Conservation (phyloP, 2,113 vertebrate species). For the Athene noctua region DNA sequence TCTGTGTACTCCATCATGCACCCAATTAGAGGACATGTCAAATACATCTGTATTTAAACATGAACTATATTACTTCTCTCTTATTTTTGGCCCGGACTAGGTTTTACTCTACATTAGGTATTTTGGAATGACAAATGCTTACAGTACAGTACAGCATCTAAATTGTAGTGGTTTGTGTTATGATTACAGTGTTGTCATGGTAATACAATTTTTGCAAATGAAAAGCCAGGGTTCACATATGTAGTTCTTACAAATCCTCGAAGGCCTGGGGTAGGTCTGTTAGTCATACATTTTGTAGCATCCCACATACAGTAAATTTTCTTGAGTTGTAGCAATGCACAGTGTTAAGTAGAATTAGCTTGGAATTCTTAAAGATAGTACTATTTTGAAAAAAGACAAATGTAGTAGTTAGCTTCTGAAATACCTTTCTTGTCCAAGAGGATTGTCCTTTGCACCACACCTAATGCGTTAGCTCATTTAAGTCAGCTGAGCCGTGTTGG, state of each 20-base stretch:
- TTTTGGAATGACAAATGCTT: neutral
- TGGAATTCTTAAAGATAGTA: neutral
- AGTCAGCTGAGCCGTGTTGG: fast-evolving
- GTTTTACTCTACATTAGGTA: neutral
- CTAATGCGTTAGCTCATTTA: neutral
- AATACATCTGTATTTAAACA: slow-evolving; percentile 35
- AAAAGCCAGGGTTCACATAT: slow-evolving; percentile 40
- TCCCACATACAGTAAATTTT: neutral
- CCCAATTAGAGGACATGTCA: neutral
- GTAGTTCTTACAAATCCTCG: slow-evolving; percentile 36
- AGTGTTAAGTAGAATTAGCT: neutral
- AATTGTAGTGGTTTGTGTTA: slow-evolving; percentile 30
- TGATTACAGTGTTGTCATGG: slow-evolving; percentile 44
- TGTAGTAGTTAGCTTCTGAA: neutral
- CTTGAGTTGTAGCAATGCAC: neutral
- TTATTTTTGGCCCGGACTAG: slow-evolving; percentile 28
- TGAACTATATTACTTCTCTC: neutral
- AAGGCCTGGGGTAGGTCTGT: slow-evolving; percentile 17
- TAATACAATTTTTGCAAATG: slow-evolving; percentile 12
- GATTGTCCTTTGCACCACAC: neutral
- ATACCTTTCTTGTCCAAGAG: neutral
- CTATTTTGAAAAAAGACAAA: neutral
- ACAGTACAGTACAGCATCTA: neutral
- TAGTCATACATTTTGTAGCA: slow-evolving; percentile 45
- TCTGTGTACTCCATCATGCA: neutral